Evolutionary conservation across 1,140 invertebrate genomes (phyloP), one percentile per base, ranked within the genome.

Genomic region (Cydia splendana): DNA sequence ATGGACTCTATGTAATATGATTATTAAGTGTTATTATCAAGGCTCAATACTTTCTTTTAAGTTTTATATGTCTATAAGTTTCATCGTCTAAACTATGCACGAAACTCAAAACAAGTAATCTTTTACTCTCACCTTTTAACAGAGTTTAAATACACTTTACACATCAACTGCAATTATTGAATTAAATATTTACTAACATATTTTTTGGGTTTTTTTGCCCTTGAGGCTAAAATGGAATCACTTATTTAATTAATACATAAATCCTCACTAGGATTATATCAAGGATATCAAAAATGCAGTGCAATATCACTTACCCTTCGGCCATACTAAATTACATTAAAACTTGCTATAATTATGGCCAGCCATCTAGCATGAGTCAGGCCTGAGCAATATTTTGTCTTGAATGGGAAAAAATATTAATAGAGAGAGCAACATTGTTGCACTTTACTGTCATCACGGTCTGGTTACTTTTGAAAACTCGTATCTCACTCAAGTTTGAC

Each of bases 281-380:
- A 77, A 77, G 57, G 71, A 76, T 65, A 77, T 78, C 74, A 76
- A 83, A 86, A 87, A 85, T 87, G 85, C 85, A 83, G 74, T 84
- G 76, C 67, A 71, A 71, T 71, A 9, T 7, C 3, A 71, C 67
- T 38, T n/a, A 13, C 30, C 67, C 20, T 24, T 24, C 12, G 0
- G 10, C 57, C 20, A 20, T 20, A 48, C 3, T 48, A 48, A 48
- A 48, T 48, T 15, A 48, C 12, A 48, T 48, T 48, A 48, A 48
- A 15, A 48, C 45, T 48, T 48, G 45, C 4, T 48, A 48, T 48
- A 48, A 48, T 15, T 24, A 24, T 24, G 2, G 24, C 0, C 24
- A 24, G 24, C n/a, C n/a, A n/a, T 24, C 24, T 24, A 24, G 24
- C 24, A 24, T 24, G 24, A n/a, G n/a, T n/a, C 24, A 24, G 24